These are phyloP conservation scores for Augochlorella aurata DNA, from an alignment of 2,888 invertebrate species.

Conservation along the genomic window DNA sequence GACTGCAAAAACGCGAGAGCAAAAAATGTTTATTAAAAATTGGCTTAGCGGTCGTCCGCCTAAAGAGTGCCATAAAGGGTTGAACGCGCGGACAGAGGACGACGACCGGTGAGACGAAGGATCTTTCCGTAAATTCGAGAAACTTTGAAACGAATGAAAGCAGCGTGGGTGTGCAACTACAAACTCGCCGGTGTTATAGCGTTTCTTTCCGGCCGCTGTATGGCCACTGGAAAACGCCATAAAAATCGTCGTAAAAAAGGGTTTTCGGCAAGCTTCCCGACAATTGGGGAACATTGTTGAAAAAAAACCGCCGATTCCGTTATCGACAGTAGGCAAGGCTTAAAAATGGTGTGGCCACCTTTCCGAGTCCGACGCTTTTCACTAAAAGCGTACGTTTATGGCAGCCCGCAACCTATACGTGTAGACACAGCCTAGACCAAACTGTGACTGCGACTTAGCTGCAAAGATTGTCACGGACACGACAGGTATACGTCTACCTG, in stretches of 20 bases:
- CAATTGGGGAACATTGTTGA: slow-evolving; percentile 20
- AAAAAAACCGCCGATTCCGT: slow-evolving; percentile 75
- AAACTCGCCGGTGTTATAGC: slow-evolving; percentile 50
- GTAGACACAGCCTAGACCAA: no score
- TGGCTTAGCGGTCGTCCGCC: neutral
- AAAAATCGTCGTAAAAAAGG: slow-evolving; percentile 37
- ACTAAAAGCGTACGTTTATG: slow-evolving; percentile 36
- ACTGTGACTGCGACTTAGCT: no score
- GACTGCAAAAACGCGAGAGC: neutral
- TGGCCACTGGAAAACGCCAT: slow-evolving; percentile 36
- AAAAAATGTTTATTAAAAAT: slow-evolving; percentile 13
- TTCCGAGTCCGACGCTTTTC: neutral
- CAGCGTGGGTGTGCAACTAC: slow-evolving; percentile 37
- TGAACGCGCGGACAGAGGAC: neutral
- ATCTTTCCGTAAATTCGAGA: slow-evolving; percentile 27
- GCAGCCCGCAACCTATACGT: neutral
- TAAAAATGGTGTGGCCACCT: slow-evolving; percentile 40
- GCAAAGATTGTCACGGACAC: neutral
- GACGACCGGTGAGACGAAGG: neutral
- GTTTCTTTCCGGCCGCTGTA: slow-evolving; percentile 25
- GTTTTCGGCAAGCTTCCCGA: slow-evolving; percentile 23
- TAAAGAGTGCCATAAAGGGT: neutral
- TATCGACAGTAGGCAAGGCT: slow-evolving; percentile 76
- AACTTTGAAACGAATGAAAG: slow-evolving; percentile 5
- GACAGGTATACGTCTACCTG: slow-evolving; percentile 40